Evolutionary conservation across 2,797 vertebrate species (phyloP), one percentile per base, ranked within the genome.

Genomic region (Diglossa cyanea): DNA sequence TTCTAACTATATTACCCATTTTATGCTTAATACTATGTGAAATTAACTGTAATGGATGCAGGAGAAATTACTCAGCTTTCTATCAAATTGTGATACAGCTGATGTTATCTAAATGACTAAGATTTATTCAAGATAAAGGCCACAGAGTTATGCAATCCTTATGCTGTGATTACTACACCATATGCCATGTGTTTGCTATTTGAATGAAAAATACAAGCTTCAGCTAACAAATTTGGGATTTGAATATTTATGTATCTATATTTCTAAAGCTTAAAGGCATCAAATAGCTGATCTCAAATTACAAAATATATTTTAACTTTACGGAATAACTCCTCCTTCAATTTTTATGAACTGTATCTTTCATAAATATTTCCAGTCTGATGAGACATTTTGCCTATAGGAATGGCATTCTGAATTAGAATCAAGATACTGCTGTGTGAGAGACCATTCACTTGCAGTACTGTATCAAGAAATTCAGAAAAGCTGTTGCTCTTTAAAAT

Each of bases 11-110:
- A 58, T 91, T 96, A 80, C 54, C 8, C 54, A 47, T 88, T 88
- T 81, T 65, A 67, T 55, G 33, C 55, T 87, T 51, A 80, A 91
- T n/a, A 17, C 35, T 76, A 86, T 57, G 57, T 71, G 51, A 88
- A 97, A 94, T 92, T 58, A 90, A 73, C 86, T 60, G 45, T 62
- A 96, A 95, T 45, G 82, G 82, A 88, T 68, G 66, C 50, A 90
- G 79, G 45, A 86, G 23, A 25, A 88, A 96, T 92, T 88, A 84
- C 60, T 85, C 54, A 89, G 48, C 28, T 75, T 95, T 78, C 79
- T 51, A 82, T 62, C 31, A 80, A 86, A 92, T 73, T 60, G 58
- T 8, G 30, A 88, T 66, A 93, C 19, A 85, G 72, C 67, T 66
- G 50, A 85, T 78, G 35, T 70, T 79, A 72, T 67, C 58, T 74